phyloP scores from a whole-genome alignment of 1,140 invertebrate genomes.

The Melipona quadrifasciata region DNA sequence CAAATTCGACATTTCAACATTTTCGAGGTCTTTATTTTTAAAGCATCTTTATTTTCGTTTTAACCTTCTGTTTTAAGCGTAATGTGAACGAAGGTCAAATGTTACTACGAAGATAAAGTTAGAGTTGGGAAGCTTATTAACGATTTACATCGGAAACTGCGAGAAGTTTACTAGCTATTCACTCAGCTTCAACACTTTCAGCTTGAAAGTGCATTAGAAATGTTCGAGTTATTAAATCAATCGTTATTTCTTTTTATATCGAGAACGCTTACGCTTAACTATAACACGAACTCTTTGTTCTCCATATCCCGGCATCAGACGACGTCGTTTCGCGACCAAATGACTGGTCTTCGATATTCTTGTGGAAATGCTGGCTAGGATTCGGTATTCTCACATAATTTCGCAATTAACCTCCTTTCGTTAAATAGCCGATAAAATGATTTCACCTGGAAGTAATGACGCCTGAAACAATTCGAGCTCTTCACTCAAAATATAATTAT shows the following conservation, averaged over 20 bases:
- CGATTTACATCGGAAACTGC: neutral
- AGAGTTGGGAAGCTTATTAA: neutral
- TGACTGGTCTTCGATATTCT: neutral
- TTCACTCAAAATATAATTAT: conserved; percentile 3
- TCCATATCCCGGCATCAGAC: neutral
- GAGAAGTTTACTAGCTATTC: neutral
- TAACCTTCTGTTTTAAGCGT: neutral
- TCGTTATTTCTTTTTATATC: neutral
- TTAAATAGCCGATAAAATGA: neutral
- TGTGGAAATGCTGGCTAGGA: neutral
- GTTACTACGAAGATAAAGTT: neutral
- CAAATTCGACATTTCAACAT: neutral
- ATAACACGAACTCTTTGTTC: neutral
- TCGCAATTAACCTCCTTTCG: conserved; percentile 48
- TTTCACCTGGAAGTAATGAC: neutral
- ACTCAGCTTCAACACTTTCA: too few species aligned
- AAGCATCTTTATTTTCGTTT: neutral
- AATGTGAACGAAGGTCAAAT: neutral
- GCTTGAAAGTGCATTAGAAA: neutral
- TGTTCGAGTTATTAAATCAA: neutral
- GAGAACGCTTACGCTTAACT: too few species aligned
- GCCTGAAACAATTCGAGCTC: neutral
- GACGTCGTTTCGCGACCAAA: neutral
- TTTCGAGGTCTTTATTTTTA: neutral
- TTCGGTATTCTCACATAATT: conserved; percentile 30